Percentiles rank a stretch among this genome's conserved stretches.
Evolutionary conservation across 1,140 invertebrate species (phyloP).

Genomic region (Ctenoplectra terminalis): DNA sequence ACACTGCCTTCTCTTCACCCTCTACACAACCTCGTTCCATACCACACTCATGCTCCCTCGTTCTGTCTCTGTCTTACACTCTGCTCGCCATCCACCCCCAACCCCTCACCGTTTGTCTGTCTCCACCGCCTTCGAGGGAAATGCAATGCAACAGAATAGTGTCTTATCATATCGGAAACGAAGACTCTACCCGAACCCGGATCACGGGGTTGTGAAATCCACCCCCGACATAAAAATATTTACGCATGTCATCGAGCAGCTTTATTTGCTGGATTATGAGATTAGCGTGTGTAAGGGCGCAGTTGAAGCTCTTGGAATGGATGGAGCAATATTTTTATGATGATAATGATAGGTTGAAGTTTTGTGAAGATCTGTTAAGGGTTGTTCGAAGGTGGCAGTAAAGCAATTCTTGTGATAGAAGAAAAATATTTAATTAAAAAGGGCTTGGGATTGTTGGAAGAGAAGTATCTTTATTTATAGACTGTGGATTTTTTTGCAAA

Average conservation of each 20-base stretch:
- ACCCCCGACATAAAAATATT: background rate
- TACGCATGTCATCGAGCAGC: background rate
- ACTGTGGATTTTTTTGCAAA: too few relatives aligned
- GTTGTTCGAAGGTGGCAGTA: too few relatives aligned
- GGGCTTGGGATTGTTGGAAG: too few relatives aligned
- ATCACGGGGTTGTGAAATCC: background rate
- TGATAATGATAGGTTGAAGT: too few relatives aligned
- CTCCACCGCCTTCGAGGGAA: background rate
- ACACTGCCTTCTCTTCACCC: constrained; percentile 71
- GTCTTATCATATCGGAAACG: background rate
- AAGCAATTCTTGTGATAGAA: too few relatives aligned
- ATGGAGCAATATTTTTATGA: too few relatives aligned
- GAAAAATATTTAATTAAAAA: too few relatives aligned
- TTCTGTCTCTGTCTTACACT: constrained; percentile 30
- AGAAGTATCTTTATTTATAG: too few relatives aligned
- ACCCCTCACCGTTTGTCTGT: constrained; percentile 25
- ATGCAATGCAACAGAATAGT: constrained; percentile 14
- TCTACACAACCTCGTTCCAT: constrained; percentile 35
- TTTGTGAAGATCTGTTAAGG: too few relatives aligned
- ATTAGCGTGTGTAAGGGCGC: background rate
- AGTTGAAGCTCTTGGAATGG: background rate
- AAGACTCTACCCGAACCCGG: background rate
- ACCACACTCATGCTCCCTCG: constrained; percentile 47
- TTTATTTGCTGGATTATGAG: background rate
- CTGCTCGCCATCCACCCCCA: constrained; percentile 20